Conservation (phyloP, 2,113 vertebrate species). For the Acrocephalus kingi region DNA sequence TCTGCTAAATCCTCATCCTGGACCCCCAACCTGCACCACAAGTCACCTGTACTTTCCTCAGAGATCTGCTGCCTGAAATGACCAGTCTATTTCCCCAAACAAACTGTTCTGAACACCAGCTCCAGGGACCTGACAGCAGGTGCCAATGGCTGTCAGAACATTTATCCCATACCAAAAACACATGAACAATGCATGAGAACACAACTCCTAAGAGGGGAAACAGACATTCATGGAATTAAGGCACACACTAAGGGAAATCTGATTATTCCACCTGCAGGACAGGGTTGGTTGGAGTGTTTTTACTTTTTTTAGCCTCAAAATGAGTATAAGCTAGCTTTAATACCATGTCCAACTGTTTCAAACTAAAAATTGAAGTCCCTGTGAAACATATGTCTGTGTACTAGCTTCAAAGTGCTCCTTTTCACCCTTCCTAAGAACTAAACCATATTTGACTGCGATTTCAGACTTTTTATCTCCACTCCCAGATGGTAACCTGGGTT, state of each 20-base stretch:
- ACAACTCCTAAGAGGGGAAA: not conserved
- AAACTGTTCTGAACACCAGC: not conserved
- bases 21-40: not conserved
- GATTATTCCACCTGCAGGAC: conserved; percentile 16
- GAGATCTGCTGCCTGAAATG: not conserved
- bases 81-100: not conserved
- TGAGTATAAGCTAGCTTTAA: not conserved
- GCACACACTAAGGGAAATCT: not conserved
- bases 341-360: not conserved
- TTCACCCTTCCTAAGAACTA: conserved; percentile 23
- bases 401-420: conserved; percentile 57
- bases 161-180: not conserved
- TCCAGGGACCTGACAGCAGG: not conserved
- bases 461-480: conserved; percentile 41
- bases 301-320: not conserved
- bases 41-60: not conserved
- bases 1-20: not conserved
- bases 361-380: conserved; percentile 16
- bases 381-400: conserved; percentile 45
- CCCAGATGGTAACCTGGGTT: conserved; percentile 55
- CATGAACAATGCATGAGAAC: not conserved
- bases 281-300: not conserved
- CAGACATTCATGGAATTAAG: not conserved
- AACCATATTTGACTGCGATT: conserved; percentile 36
- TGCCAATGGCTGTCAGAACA: not conserved